A percentile compares a stretch with the other conserved stretches of the same genome.
phyloP scores from a whole-genome alignment of 2,888 invertebrate species.

The Mythimna impura region DNA sequence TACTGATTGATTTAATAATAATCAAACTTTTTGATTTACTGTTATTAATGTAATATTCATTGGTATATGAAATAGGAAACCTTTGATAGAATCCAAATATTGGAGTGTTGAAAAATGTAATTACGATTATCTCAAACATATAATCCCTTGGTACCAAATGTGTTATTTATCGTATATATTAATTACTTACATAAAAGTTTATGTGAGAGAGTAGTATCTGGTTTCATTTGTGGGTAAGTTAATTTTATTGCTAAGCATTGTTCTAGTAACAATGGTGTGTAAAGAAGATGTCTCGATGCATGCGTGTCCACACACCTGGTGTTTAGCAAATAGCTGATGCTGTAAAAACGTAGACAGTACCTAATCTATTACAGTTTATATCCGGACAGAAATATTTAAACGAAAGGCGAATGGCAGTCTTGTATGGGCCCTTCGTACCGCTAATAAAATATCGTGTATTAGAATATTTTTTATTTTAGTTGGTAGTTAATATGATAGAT shows the following conservation, averaged over 20 bases:
- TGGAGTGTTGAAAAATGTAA: constrained; percentile 61
- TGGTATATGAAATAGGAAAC: constrained; percentile 57
- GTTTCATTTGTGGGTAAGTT: constrained; percentile 67
- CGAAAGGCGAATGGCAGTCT: too few relatives aligned
- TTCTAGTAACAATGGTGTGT: constrained; percentile 75
- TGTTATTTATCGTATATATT: constrained; percentile 64
- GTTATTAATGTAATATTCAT: constrained; percentile 24
- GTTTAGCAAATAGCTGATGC: constrained; percentile 36
- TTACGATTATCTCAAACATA: constrained; percentile 68
- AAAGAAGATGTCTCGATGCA: constrained; percentile 62
- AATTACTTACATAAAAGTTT: constrained; percentile 65
- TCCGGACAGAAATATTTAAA: too few relatives aligned
- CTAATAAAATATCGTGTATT: too few relatives aligned
- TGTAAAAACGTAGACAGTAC: background rate
- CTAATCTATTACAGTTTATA: background rate
- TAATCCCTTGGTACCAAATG: constrained; percentile 59
- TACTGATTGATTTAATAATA: constrained; percentile 41
- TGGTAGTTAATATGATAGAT: too few relatives aligned
- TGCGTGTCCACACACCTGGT: constrained; percentile 68
- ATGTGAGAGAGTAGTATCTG: constrained; percentile 66
- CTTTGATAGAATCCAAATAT: constrained; percentile 34
- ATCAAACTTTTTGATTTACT: constrained; percentile 39
- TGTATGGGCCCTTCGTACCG: too few relatives aligned
- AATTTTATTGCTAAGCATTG: constrained; percentile 80
- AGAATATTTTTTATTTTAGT: too few relatives aligned